phyloP scores from a whole-genome alignment of 2,888 invertebrate species.

The Aricia artaxerxes region DNA sequence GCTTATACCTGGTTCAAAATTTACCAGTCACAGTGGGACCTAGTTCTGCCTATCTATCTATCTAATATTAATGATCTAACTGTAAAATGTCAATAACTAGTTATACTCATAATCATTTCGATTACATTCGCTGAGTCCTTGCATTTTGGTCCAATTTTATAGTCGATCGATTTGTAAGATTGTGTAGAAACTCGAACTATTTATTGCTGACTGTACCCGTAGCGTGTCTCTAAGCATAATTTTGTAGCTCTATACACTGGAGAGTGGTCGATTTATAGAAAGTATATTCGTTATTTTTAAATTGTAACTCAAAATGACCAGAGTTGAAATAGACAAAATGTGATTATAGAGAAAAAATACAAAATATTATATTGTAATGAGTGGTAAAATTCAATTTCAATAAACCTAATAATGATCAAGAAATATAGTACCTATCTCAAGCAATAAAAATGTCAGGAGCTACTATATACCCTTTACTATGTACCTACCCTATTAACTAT shows the following conservation, averaged over 20 bases:
- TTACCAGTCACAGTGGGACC: conserved; percentile 46
- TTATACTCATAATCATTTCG: background rate
- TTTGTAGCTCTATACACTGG: conserved; percentile 21
- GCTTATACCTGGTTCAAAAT: conserved; percentile 46
- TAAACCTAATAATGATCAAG: background rate
- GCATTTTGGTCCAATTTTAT: conserved; percentile 32
- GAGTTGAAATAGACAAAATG: background rate
- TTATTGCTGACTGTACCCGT: conserved; percentile 22
- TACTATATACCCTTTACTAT: background rate
- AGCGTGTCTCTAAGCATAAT: conserved; percentile 26
- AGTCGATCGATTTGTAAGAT: conserved; percentile 13
- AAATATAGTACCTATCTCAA: background rate
- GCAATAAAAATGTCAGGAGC: background rate
- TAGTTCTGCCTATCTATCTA: conserved; percentile 45
- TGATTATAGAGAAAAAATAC: too few species aligned
- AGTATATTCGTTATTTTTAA: background rate
- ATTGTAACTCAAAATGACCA: background rate
- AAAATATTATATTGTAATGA: too few species aligned
- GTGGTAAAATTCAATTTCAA: background rate
- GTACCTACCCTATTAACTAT: background rate
- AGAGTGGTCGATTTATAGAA: conserved; percentile 15
- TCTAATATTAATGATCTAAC: conserved; percentile 32
- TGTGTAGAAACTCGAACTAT: conserved; percentile 24
- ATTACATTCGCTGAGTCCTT: conserved; percentile 30
- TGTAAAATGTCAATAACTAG: conserved; percentile 33